Evolutionary conservation across 2,113 vertebrate species (phyloP), one percentile per base, ranked within the genome.

Genomic region (Myxocyprinus asiaticus): DNA sequence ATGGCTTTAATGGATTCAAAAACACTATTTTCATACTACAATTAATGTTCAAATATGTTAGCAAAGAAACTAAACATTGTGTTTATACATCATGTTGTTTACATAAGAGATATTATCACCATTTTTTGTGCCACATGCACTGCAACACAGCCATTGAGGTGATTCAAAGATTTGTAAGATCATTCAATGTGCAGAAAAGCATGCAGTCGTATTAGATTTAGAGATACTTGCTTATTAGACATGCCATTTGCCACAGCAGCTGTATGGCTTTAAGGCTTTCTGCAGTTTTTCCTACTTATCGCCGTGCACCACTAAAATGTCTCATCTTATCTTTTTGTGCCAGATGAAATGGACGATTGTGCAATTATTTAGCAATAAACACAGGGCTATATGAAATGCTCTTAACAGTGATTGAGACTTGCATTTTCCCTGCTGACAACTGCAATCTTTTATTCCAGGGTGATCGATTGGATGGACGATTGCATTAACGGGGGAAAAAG

Each of bases 381-480:
- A 44, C 64, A 73, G 0, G 45, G 58, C 80, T 78, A 81, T 78
- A 68, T 33, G 22, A 78, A 85, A 86, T 82, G 58, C 85, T 82
- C 65, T 80, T 69, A 75, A 75, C 70, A 59, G 75, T 82, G 81
- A 56, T 67, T 58, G 45, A 68, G 62, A 81, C 43, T 76, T 76
- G 45, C 64, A 58, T 79, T 81, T 78, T 76, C 51, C 67, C 76
- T 33, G 63, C 62, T 78, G 70, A 85, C 80, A 64, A 44, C 33
- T 63, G 73, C 59, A 61, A 82, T 82, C 82, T 86, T 53, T 88
- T 1, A 81, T 88, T 33, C 22, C 48, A 91, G 91, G 87, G 85
- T 83, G 87, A 81, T 86, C 76, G 59, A 65, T 59, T 7, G 80
- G 56, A 11, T 15, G 77, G 71, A 56, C 43, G 22, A 72, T 85